Evolutionary conservation across 2,113 vertebrate genomes (phyloP), one percentile per base, ranked within the genome.

Genomic region (Pungitius pungitius): DNA sequence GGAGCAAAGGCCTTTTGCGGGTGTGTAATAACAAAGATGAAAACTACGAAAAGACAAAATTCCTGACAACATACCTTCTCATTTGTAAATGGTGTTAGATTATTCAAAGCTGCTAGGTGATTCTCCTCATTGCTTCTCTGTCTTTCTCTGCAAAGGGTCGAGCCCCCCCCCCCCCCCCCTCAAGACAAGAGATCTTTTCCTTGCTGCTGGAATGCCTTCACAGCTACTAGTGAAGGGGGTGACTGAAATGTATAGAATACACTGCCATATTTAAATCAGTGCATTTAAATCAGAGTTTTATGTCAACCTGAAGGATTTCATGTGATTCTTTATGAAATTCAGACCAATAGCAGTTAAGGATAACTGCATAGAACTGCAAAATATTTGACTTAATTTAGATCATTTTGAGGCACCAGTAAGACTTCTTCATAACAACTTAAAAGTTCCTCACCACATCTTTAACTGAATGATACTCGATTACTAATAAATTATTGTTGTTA

Each of bases 121-220:
- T 42, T 58, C 35, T 70, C 61, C 35, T 74, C 10, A 8, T 24
- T 77, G 30, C 37, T 66, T 47, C 54, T 51, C 57, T 72, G 64
- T 67, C 1, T 51, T 14, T 49, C 30, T 68, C 70, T 57, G 57
- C 65, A 66, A 51, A 74, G 58, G 47, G 55, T 69, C 43, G 2
- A 18, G 65, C 64, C 39, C 30, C 30, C 30, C 30, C 30, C 2
- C 33, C 33, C 5, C 33, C 33, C 33, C 75, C 63, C 59, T 58
- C 24, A 70, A 70, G 71, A 82, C 45, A 45, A 67, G 57, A 51
- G 30, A 39, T 80, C 58, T 74, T 88, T 75, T 73, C 47, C 24
- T 71, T 30, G 49, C 78, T 83, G 76, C 73, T 85, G 62, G 87
- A 88, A 86, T 75, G 62, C 77, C 39, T 90, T 87, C 77, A 72